phyloP scores from a whole-genome alignment of 2,113 vertebrate species.

The Phyllostomus discolor region DNA sequence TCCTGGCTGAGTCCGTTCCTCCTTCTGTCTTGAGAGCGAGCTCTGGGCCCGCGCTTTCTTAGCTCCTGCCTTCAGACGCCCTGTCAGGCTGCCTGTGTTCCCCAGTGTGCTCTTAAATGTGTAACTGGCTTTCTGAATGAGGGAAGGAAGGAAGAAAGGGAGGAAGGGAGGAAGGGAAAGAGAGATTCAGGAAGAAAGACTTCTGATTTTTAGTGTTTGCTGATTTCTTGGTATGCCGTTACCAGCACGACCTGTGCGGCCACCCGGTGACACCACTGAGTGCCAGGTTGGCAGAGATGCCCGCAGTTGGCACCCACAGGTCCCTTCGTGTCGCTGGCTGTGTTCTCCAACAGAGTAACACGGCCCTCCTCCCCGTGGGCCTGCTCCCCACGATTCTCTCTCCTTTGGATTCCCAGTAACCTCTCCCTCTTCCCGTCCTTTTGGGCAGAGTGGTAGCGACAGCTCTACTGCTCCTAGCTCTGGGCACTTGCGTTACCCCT shows the following conservation, averaged over 20 bases:
- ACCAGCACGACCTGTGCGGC: neutral
- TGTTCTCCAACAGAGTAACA: neutral
- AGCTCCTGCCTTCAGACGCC: neutral
- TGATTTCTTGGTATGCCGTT: neutral
- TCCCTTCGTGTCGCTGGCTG: neutral
- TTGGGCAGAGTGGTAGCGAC: no score
- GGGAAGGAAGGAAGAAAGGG: neutral
- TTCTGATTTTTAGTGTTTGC: neutral
- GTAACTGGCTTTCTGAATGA: neutral
- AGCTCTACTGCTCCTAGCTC: neutral
- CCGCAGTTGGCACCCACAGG: fast-evolving
- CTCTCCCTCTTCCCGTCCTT: neutral
- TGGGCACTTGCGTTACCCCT: neutral
- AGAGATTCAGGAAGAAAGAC: neutral
- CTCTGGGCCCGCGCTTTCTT: neutral
- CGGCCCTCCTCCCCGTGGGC: neutral
- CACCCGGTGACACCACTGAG: neutral
- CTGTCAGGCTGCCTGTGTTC: neutral
- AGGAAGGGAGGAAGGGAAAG: neutral
- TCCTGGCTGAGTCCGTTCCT: neutral
- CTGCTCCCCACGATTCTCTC: neutral
- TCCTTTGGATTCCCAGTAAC: neutral
- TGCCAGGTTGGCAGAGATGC: neutral
- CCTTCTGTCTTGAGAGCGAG: neutral
- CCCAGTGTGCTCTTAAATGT: neutral